Conservation (phyloP, 2,797 vertebrate species). For the Sebastes minor region DNA sequence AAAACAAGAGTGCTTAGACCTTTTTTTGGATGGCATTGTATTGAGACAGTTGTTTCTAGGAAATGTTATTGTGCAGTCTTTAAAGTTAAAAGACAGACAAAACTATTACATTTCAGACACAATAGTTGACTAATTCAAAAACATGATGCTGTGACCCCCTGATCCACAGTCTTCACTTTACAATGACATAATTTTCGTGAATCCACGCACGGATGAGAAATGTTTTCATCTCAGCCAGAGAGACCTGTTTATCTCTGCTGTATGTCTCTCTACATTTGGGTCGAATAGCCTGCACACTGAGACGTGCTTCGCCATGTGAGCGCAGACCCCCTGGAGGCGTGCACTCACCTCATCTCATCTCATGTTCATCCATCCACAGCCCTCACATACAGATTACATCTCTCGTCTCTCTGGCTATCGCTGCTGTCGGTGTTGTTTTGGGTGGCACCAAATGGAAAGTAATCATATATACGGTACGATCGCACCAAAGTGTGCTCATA, state of each 20-base stretch:
- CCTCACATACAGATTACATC: slow-evolving; percentile 57
- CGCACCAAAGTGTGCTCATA: neutral
- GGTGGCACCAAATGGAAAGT: slow-evolving; percentile 28
- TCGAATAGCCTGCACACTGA: slow-evolving; percentile 35
- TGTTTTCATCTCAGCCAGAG: neutral
- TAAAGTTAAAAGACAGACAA: neutral
- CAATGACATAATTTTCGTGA: slow-evolving; percentile 10
- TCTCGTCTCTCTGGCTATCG: slow-evolving; percentile 27
- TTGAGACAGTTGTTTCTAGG: neutral
- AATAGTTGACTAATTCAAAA: neutral
- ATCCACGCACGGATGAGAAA: neutral
- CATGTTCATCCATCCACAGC: slow-evolving; percentile 62
- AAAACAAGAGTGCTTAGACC: neutral
- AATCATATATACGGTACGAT: slow-evolving; percentile 1
- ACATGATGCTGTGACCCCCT: neutral
- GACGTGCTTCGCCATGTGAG: slow-evolving; percentile 41
- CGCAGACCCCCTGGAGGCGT: slow-evolving; percentile 51
- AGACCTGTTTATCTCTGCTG: neutral
- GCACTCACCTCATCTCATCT: slow-evolving; percentile 67
- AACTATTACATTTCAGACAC: neutral
- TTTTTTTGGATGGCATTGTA: neutral
- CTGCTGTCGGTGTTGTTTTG: slow-evolving; percentile 20
- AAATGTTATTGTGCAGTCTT: slow-evolving; percentile 22
- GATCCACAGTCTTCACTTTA: neutral
- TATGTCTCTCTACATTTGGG: slow-evolving; percentile 27